Evolutionary conservation across 2,797 vertebrate genomes (phyloP), one percentile per base, ranked within the genome.

Genomic region (Girardinus metallicus): DNA sequence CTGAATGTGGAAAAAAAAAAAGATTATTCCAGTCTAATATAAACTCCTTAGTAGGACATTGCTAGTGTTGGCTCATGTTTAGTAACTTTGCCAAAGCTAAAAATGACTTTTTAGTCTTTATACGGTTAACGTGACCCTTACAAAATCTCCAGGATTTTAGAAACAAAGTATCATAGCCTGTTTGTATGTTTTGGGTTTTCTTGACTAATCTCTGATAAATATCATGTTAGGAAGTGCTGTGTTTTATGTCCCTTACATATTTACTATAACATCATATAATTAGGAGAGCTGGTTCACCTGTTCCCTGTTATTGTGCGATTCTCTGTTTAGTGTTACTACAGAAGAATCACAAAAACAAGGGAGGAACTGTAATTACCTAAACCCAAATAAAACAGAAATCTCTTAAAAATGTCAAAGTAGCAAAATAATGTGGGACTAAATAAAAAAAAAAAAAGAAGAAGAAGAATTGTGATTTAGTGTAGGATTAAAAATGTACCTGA

Each of bases 101-200:
- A 71, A 66, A 71, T 1, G 1, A 44, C 3, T 44, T 71, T 71
- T 71, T 29, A 16, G 41, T n/a, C 15, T 29, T 46, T 71, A 7
- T 15, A 16, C 43, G 29, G 26, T 46, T 71, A 16, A 29, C 7
- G 15, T 46, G 26, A 44, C n/a, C 41, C 13, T 43, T 46, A 15
- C 26, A 29, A 71, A 71, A 71, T 15, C 26, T 29, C 68, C 41
- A 71, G 43, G 68, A 44, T 71, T 62, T 68, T 15, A 44, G 26
- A 29, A 71, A 71, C 68, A 15, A 71, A 44, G 23, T 41, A n/a
- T 71, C 44, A 29, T 44, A 29, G 39, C 68, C 41, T 44, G 26
- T 71, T 71, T 44, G 39, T 44, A 44, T 71, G 15, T 71, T 71
- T 44, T 44, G 41, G 68, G 68, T 71, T 71, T 71, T 71, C 68